These are phyloP conservation scores for Crepidodera aurea DNA, from an alignment of 2,888 invertebrate genomes.

Conservation along the genomic window DNA sequence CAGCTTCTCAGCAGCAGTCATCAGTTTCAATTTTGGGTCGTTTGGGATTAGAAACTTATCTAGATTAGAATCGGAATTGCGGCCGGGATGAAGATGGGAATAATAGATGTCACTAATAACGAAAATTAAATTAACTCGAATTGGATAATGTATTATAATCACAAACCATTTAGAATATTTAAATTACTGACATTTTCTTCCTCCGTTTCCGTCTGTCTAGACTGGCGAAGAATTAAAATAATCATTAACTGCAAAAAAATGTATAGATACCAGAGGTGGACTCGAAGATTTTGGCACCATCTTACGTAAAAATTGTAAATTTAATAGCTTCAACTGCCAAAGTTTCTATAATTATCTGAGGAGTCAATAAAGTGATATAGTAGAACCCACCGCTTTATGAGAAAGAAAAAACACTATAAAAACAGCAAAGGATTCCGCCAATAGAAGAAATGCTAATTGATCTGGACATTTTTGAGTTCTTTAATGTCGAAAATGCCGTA, in stretches of 20 bases:
- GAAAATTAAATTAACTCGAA: conserved; percentile 17
- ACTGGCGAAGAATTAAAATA: not conserved
- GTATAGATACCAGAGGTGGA: not conserved
- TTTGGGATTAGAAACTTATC: not conserved
- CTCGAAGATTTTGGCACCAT: no score
- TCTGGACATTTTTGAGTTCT: no score
- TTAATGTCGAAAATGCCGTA: no score
- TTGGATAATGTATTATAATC: conserved; percentile 22
- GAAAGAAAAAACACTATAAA: no score
- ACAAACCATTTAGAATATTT: conserved; percentile 13
- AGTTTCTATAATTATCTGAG: no score
- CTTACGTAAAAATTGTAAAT: no score
- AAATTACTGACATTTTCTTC: conserved; percentile 18
- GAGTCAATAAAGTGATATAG: no score
- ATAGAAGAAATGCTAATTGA: no score
- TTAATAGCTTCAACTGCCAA: no score
- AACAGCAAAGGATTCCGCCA: no score
- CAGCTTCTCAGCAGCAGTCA: not conserved
- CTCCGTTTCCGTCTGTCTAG: not conserved
- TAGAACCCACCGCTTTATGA: no score
- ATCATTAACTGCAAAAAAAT: not conserved
- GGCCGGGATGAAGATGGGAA: conserved; percentile 2
- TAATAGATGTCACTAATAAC: not conserved
- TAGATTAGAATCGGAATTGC: conserved; percentile 7
- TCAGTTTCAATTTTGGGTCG: not conserved